These are phyloP conservation scores for Cydia amplana DNA, from an alignment of 1,140 invertebrate species.

Conservation along the genomic window DNA sequence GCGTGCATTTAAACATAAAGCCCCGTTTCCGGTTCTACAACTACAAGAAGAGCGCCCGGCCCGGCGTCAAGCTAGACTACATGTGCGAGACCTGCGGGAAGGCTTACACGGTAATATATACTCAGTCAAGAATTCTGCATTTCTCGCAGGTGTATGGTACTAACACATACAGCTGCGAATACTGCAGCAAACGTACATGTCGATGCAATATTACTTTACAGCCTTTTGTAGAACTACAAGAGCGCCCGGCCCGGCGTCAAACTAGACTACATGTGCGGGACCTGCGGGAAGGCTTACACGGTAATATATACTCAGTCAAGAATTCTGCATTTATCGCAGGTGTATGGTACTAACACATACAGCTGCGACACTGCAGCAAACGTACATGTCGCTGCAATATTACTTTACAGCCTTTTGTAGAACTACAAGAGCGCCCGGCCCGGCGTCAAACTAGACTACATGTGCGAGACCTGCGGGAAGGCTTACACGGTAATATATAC, in stretches of 20 bases:
- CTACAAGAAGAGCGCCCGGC: slow-evolving; percentile 14
- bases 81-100: slow-evolving; percentile 26
- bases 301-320: no score
- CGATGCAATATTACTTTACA: background rate
- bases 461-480: no score
- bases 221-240: no score
- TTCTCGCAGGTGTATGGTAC: no score
- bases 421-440: no score
- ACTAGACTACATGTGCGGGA: no score
- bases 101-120: slow-evolving; percentile 27
- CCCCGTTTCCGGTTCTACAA: slow-evolving; percentile 22
- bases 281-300: no score
- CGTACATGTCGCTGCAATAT: background rate
- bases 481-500: no score
- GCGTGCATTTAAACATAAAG: slow-evolving; percentile 21
- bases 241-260: no score
- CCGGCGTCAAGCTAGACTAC: slow-evolving; percentile 9
- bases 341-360: background rate
- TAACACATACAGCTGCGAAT: background rate
- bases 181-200: background rate
- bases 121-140: background rate
- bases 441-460: no score
- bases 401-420: no score
- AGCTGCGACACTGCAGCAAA: background rate
- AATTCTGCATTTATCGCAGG: no score